phyloP scores from a whole-genome alignment of 2,113 vertebrate species.

The Eidolon helvum region DNA sequence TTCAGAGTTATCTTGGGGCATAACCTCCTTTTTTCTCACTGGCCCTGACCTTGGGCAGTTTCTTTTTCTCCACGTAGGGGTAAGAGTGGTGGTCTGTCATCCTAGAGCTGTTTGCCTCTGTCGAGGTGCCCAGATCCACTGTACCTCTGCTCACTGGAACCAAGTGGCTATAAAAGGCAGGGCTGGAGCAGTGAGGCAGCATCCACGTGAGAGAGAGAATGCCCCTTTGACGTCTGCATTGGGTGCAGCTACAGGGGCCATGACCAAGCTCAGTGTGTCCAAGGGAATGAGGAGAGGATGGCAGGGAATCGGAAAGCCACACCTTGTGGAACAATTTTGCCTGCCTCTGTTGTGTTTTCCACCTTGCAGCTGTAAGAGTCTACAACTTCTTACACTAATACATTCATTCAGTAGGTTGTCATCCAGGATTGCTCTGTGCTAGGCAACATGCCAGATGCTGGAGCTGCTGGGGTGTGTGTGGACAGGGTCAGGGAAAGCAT shows the following conservation, averaged over 20 bases:
- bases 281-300: not conserved
- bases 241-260: not conserved
- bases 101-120: not conserved
- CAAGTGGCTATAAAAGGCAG: not conserved
- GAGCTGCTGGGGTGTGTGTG: not conserved
- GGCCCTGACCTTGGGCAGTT: not conserved
- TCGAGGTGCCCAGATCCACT: not conserved
- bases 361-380: not conserved
- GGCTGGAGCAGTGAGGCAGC: not conserved
- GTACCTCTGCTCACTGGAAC: not conserved
- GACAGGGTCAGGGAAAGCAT: not conserved
- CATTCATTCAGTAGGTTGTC: not conserved
- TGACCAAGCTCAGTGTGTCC: not conserved
- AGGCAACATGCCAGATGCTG: not conserved
- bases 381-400: not conserved
- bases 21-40: not conserved
- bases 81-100: too few relatives aligned
- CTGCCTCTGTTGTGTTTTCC: not conserved
- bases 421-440: not conserved
- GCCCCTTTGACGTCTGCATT: not conserved
- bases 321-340: not conserved
- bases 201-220: not conserved
- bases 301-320: not conserved
- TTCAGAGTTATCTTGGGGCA: not conserved
- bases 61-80: not conserved